Evolutionary conservation across 2,888 invertebrate genomes (phyloP), one percentile per base, ranked within the genome.

Genomic region (Cephonodes hylas): DNA sequence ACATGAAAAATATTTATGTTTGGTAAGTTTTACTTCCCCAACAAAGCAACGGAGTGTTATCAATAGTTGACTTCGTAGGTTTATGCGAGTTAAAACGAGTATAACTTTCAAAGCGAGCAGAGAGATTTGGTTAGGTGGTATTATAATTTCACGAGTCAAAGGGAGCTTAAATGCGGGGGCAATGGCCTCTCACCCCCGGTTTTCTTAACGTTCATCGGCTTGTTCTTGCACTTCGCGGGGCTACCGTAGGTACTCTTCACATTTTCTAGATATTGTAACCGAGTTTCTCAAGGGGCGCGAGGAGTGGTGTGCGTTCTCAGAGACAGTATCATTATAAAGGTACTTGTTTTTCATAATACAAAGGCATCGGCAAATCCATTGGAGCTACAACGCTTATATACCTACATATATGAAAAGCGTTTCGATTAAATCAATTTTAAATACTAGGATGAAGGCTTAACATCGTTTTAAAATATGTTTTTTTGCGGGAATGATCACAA

Each of bases 171-270:
- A 79, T 66, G 65, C 71, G 74, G 71, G 88, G 76, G 78, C 88
- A 82, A 79, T 79, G 85, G 86, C 86, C 89, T 83, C 78, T 76
- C 88, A 85, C 89, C 90, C 90, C 81, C 84, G 79, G 80, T 74
- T 82, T 82, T 84, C 85, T 86, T 82, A 77, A 75, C 79, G 75
- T 79, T 75, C 75, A 77, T 75, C 70, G 79, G 75, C 76, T 74
- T 80, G 75, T 68, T 69, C 64, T 61, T 70, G 68, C 67, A 71
- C 76, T 68, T 79, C 76, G 27, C 79, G 68, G 71, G 73, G 65
- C 75, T 73, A 72, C 72, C 73, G 77, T 76, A 73, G 69, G 68
- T 73, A 68, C 65, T 66, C 76, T 67, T 69, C 65, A 68, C 63
- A 62, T 60, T 56, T 64, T 62, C 58, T 42, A 20, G 57, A 22